A percentile compares a stretch with the other conserved stretches of the same genome.
These are phyloP conservation scores for Cydia strobilella DNA, from an alignment of 1,140 invertebrate genomes.

Conservation along the genomic window DNA sequence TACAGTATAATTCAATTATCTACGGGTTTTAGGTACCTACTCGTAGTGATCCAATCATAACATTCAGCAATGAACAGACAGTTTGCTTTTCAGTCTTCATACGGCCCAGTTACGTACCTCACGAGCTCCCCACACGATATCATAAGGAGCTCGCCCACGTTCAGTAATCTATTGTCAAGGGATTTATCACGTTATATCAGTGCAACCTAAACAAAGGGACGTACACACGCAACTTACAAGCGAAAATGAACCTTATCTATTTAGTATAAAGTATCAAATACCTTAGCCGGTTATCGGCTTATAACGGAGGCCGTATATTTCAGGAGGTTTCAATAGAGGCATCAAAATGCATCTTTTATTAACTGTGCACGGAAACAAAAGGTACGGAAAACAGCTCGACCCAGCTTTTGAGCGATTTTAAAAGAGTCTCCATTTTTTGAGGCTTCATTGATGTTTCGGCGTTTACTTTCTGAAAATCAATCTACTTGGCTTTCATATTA, in stretches of 20 bases:
- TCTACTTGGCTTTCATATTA: no score
- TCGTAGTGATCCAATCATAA: no score
- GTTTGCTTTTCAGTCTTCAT: no score
- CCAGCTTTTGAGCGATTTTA: background rate
- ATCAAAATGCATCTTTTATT: slow-evolving; percentile 14
- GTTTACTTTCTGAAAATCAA: background rate
- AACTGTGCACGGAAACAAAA: slow-evolving; percentile 6
- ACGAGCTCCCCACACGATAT: background rate
- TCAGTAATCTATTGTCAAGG: background rate
- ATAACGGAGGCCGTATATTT: background rate
- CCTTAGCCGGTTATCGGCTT: background rate
- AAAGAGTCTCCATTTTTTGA: background rate
- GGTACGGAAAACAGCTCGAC: background rate
- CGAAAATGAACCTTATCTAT: background rate
- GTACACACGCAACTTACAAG: background rate
- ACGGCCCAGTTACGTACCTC: background rate
- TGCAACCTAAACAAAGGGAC: background rate
- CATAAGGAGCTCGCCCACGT: background rate
- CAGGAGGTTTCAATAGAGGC: slow-evolving; percentile 3
- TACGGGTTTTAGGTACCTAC: no score
- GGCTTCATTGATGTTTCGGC: background rate
- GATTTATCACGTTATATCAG: slow-evolving; percentile 16
- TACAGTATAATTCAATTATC: no score
- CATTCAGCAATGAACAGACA: no score
- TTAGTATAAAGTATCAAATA: background rate